Base-by-base conservation (phyloP, 2,113 vertebrate genomes). In the Gopherus flavomarginatus region DNA sequence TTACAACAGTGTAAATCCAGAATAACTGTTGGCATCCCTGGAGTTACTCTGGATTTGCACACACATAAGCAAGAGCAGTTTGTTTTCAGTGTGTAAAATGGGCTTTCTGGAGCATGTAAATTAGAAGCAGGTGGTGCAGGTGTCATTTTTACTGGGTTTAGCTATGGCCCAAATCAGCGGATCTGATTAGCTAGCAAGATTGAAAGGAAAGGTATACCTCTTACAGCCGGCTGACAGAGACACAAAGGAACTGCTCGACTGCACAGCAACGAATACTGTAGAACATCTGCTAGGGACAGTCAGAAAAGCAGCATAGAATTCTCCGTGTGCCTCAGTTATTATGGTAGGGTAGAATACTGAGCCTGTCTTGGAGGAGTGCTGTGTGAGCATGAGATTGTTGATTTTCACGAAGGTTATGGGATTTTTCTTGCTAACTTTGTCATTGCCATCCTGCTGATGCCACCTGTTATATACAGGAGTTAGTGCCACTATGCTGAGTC, bases 361-460 rank as follows among this genome's bases (percentile, higher is more conserved):
- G 1, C 94, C 57, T 90, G 49, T 83, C 62, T 92, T 86, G 82
- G 87, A 81, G 38, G 72, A 83, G 85, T 53, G 91, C 90, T 86
- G 89, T 94, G 87, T 81, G 95, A 92, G 85, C 91, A 85, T 91
- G 87, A 84, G 89, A 91, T 89, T 92, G 78, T 95, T 88, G 82
- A 10, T 96, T 96, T 97, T 92, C 87, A 88, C 90, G 93, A 94
- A 47, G 86, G 62, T 75, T 88, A 77, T 92, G 78, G 89, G 90
- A 77, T 95, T 89, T 69, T 96, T 57, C 72, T 97, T 81, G 83
- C 88, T 96, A 97, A 31, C 31, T 21, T 90, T 96, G 95, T 95
- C 91, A 88, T 96, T 96, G 65, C 79, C 42, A 88, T 87, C 92
- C 91, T 0, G 6, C 95, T 96, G 89, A 1, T 59, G 81, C 94